Evolutionary conservation across 2,888 invertebrate genomes (phyloP).

Genomic region (Hofmannophila pseudospretella): DNA sequence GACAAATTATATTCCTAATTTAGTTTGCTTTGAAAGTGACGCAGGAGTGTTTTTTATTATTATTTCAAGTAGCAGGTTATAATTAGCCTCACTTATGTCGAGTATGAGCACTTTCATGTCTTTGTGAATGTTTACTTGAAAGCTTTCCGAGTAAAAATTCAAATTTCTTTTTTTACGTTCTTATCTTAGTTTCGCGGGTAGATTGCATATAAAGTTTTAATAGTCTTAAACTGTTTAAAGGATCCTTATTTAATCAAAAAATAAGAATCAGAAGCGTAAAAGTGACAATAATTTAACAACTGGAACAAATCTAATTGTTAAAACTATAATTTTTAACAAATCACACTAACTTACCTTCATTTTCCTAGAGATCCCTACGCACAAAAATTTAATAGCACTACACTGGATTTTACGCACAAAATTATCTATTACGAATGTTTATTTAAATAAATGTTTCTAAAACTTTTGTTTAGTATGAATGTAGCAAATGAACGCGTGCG

Average conservation of each 20-base stretch:
- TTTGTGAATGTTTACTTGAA: not conserved
- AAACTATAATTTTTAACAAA: too few species aligned
- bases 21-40: not conserved
- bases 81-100: conserved; percentile 2
- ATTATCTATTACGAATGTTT: not conserved
- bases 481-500: not conserved
- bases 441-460: not conserved
- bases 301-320: too few species aligned
- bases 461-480: not conserved
- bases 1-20: not conserved
- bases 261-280: too few species aligned
- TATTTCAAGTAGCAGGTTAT: conserved; percentile 3
- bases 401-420: not conserved
- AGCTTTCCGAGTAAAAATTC: too few species aligned
- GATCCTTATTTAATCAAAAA: too few species aligned
- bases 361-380: not conserved
- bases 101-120: conserved; percentile 1
- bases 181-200: too few species aligned
- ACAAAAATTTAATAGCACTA: not conserved
- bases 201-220: too few species aligned
- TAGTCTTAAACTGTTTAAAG: too few species aligned
- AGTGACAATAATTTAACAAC: too few species aligned
- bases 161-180: too few species aligned
- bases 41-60: conserved; percentile 1
- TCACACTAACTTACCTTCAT: conserved; percentile 3